Conservation (phyloP, 1,140 invertebrate species). For the Bicyclus anynana region DNA sequence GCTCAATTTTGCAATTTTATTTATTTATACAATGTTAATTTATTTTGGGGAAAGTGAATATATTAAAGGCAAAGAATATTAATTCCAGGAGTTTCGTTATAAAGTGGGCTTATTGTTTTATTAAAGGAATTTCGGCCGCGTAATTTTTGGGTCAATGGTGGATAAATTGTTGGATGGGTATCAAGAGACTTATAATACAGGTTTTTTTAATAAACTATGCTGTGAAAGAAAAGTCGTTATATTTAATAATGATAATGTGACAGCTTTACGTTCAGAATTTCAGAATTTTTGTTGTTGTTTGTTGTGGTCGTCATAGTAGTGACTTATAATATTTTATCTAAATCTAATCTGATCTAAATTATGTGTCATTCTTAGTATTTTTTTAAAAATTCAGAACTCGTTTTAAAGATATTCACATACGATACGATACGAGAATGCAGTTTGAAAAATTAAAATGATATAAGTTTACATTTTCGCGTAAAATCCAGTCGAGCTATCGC, state of each 20-base stretch:
- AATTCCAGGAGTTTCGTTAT: conserved; percentile 41
- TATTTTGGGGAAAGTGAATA: conserved; percentile 50
- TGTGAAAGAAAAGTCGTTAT: neutral
- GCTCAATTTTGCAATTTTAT: conserved; percentile 34
- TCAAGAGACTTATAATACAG: neutral
- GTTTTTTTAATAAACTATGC: conserved; percentile 6
- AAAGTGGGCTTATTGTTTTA: conserved; percentile 41
- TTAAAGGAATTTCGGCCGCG: conserved; percentile 28
- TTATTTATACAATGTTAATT: conserved; percentile 56
- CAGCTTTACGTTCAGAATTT: no score
- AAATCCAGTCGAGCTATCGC: no score
- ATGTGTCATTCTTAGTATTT: no score
- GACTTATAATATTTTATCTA: no score
- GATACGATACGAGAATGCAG: no score
- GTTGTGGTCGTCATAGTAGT: no score
- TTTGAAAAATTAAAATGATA: no score
- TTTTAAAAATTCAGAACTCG: no score
- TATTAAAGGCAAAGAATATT: conserved; percentile 57
- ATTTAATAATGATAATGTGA: neutral
- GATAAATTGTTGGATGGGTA: conserved; percentile 11
- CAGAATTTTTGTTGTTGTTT: no score
- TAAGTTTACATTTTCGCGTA: no score
- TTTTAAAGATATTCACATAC: no score
- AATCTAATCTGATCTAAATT: no score
- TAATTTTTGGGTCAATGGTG: conserved; percentile 24